Base-by-base conservation (phyloP, 2,113 vertebrate genomes). In the Scytalopus superciliaris region DNA sequence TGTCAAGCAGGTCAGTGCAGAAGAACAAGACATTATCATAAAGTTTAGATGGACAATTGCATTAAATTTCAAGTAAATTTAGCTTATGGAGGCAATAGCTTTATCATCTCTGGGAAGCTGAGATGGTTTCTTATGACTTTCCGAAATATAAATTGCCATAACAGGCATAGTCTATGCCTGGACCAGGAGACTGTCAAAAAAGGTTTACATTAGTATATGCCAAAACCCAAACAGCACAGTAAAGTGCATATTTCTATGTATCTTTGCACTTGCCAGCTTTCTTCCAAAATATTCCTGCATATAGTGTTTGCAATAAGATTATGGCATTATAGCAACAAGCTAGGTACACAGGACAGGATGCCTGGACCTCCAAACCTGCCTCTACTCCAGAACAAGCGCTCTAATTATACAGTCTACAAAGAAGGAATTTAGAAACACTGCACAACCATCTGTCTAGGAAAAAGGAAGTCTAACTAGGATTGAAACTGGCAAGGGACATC, bases 11-110 rank as follows among this genome's bases (percentile, higher is more conserved):
- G 45, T 83, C 56, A 52, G 24, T 5, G 1, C 19, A 73, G 84
- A 81, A 84, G 66, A 91, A 77, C 15, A 90, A 93, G n/a, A 50
- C 30, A 75, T 87, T 91, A 82, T 47, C 64, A 87, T 90, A 69
- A 92, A 84, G 60, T 85, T 93, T 78, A 86, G 52, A 82, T 25
- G 60, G 74, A 82, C 28, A 78, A 72, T 8, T 68, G 16, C 8
- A 86, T 83, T 87, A 95, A 49, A 23, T 64, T 64, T 59, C 53
- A 74, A 86, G 27, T 77, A 81, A 68, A 87, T 95, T 53, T 91
- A 30, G 84, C 53, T 90, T 64, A 47, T 6, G 35, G 40, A 45
- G 31, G 9, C 47, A 95, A 87, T 6, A 78, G 50, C 6, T 67
- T 91, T 89, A 66, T 93, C 6, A 56, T 45, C 50, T 77, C 44